Evolutionary conservation across 2,888 invertebrate genomes (phyloP).

Genomic region (Xanthostigma xanthostigma): DNA sequence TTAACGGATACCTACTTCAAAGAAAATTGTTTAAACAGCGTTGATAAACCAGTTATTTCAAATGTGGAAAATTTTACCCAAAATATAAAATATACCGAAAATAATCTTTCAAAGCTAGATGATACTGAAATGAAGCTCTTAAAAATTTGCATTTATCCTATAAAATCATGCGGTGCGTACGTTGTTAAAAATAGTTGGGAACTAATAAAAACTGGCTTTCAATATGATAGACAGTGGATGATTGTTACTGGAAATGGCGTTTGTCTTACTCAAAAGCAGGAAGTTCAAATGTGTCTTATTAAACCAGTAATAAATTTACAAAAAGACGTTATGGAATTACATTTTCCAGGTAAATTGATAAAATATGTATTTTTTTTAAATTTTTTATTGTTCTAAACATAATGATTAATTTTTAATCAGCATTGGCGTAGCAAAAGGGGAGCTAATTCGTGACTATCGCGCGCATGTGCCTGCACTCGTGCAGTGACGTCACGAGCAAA

Average conservation of each 20-base stretch:
- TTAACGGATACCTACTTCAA: too few relatives aligned
- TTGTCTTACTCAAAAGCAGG: constrained; percentile 78
- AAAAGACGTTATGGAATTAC: constrained; percentile 35
- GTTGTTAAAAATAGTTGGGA: constrained; percentile 53
- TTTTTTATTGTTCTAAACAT: too few relatives aligned
- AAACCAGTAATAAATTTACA: constrained; percentile 53
- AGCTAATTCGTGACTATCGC: too few relatives aligned
- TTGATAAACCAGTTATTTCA: not conserved
- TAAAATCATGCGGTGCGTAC: constrained; percentile 81
- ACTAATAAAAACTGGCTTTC: constrained; percentile 59
- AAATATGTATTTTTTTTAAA: not conserved
- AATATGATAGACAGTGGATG: constrained; percentile 90
- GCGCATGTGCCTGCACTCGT: too few relatives aligned
- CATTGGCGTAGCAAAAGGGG: too few relatives aligned
- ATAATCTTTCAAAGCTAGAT: constrained; percentile 1
- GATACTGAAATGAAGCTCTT: constrained; percentile 6
- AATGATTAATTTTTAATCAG: too few relatives aligned
- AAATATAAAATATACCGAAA: constrained; percentile 8
- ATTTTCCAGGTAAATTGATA: constrained; percentile 39
- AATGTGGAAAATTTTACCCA: not conserved
- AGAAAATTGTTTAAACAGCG: not conserved
- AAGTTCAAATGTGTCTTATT: constrained; percentile 63
- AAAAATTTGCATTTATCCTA: constrained; percentile 59
- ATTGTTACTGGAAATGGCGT: constrained; percentile 67
- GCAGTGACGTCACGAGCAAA: too few relatives aligned